Evolutionary conservation across 2,888 invertebrate species (phyloP).

Genomic region (Leptinotarsa juncta): DNA sequence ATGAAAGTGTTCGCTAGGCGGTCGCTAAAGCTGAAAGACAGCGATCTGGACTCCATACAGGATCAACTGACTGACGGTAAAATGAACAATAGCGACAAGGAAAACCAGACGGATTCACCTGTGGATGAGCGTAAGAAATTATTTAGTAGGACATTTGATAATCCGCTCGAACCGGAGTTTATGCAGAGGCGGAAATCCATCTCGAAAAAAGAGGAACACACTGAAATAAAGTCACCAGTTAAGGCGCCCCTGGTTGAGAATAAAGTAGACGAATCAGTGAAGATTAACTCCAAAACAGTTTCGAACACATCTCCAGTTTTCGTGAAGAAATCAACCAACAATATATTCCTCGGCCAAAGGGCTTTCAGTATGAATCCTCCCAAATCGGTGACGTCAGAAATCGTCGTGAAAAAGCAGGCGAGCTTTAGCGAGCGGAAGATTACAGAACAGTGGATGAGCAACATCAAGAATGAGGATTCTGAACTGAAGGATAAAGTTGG

Average conservation of each 20-base stretch:
- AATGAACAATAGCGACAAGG: conserved; percentile 79
- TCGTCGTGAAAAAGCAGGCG: conserved; percentile 58
- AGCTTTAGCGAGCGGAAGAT: conserved; percentile 57
- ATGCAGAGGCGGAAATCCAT: conserved; percentile 17
- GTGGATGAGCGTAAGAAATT: conserved; percentile 66
- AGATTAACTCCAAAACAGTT: conserved; percentile 19
- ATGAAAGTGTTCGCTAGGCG: conserved; percentile 86
- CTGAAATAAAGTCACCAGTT: conserved; percentile 32
- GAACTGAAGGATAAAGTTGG: conserved; percentile 50
- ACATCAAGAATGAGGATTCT: conserved; percentile 54
- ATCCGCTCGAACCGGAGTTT: conserved; percentile 1
- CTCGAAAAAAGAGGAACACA: conserved; percentile 28
- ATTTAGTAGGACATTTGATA: conserved; percentile 45
- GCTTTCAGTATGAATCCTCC: conserved; percentile 57
- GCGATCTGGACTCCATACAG: conserved; percentile 72
- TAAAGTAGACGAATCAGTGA: conserved; percentile 37
- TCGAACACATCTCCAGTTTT: conserved; percentile 50
- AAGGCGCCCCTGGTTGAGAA: conserved; percentile 52
- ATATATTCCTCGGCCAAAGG: conserved; percentile 56
- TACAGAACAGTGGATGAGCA: conserved; percentile 60
- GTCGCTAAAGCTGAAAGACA: conserved; percentile 83
- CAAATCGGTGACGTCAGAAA: conserved; percentile 52
- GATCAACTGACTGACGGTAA: conserved; percentile 68
- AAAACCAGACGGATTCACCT: conserved; percentile 72
- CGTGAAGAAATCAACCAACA: conserved; percentile 57